Evolutionary conservation across 2,888 invertebrate species (phyloP).

Genomic region (Drepana falcataria): DNA sequence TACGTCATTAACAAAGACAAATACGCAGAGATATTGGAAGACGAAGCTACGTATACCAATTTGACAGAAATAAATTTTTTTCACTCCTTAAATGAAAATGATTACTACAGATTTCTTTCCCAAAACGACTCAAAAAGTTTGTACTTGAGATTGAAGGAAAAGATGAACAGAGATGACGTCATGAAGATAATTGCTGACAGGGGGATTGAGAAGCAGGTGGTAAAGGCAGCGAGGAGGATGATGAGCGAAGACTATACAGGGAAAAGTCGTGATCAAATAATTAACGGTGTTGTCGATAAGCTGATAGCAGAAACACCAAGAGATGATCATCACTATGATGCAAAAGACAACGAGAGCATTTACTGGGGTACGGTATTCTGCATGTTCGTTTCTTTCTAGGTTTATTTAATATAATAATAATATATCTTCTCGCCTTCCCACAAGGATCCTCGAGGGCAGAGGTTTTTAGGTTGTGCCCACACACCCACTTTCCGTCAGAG

Average conservation of each 20-base stretch:
- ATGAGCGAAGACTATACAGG: slow-evolving; percentile 26
- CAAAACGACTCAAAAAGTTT: slow-evolving; percentile 42
- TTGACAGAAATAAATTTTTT: slow-evolving; percentile 56
- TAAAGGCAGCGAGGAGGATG: slow-evolving; percentile 44
- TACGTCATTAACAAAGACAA: slow-evolving; percentile 45
- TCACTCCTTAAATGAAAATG: slow-evolving; percentile 45
- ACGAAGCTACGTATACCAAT: slow-evolving; percentile 34
- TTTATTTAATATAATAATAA: too few relatives aligned
- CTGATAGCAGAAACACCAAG: slow-evolving; percentile 44
- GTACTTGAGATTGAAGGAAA: slow-evolving; percentile 58
- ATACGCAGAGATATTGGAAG: slow-evolving; percentile 32
- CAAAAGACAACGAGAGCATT: slow-evolving; percentile 32
- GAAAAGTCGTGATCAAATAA: slow-evolving; percentile 20
- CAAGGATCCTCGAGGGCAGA: too few relatives aligned
- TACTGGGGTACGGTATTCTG: slow-evolving; percentile 52
- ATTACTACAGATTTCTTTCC: slow-evolving; percentile 36
- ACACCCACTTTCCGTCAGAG: too few relatives aligned
- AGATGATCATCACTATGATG: slow-evolving; percentile 45
- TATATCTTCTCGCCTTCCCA: too few relatives aligned
- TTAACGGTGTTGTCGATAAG: slow-evolving; percentile 51
- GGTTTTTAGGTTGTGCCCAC: too few relatives aligned
- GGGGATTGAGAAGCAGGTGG: slow-evolving; percentile 22
- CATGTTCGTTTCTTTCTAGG: background rate
- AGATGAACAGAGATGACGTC: slow-evolving; percentile 62
- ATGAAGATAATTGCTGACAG: slow-evolving; percentile 38